Evolutionary conservation across 2,113 vertebrate species (phyloP).

Genomic region (Carassius auratus): DNA sequence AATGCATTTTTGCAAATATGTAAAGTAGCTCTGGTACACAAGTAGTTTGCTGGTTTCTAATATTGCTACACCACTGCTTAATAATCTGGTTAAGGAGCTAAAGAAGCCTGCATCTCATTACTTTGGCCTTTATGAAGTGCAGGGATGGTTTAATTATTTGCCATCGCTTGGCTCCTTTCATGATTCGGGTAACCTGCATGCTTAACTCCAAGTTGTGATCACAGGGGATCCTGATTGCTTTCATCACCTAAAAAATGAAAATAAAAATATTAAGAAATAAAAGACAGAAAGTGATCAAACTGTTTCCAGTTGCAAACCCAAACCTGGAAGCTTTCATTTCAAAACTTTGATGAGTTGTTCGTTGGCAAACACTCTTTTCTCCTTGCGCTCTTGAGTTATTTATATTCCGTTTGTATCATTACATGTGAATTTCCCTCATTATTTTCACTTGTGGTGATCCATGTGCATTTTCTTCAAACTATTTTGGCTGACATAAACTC

Average conservation of each 20-base stretch:
- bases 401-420: constrained; percentile 23
- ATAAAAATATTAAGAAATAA: not conserved
- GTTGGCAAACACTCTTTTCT: constrained; percentile 3
- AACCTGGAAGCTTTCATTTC: constrained; percentile 16
- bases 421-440: constrained; percentile 14
- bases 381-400: constrained; percentile 28
- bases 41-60: constrained; percentile 41
- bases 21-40: constrained; percentile 23
- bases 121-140: constrained; percentile 17
- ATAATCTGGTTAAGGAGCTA: constrained; percentile 38
- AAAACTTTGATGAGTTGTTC: constrained; percentile 38
- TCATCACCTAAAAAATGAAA: constrained; percentile 33
- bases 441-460: constrained; percentile 5
- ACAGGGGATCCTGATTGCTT: constrained; percentile 34
- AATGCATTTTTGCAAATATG: constrained; percentile 51
- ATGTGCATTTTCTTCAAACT: constrained; percentile 13
- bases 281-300: constrained; percentile 37
- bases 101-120: constrained; percentile 23
- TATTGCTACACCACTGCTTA: constrained; percentile 33
- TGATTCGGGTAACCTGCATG: constrained; percentile 39
- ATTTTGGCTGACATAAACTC: not conserved
- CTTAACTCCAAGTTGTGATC: constrained; percentile 41
- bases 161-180: not conserved
- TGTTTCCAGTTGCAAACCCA: constrained; percentile 20
- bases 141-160: constrained; percentile 33